A percentile compares a stretch with the other conserved stretches of the same genome.
Conservation (phyloP, 2,797 vertebrate species). For the Cyprinella venusta region DNA sequence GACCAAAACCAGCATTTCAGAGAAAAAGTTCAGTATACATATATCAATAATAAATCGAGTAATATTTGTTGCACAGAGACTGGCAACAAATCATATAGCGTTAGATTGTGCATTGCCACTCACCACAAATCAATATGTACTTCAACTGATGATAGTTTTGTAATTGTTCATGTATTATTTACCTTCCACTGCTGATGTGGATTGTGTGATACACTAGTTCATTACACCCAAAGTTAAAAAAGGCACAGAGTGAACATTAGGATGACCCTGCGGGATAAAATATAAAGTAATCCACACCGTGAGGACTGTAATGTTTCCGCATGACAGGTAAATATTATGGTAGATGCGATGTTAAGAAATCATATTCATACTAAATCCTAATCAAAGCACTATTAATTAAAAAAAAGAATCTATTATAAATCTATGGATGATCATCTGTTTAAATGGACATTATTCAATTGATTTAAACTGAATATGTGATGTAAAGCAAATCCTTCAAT, state of each 20-base stretch:
- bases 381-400: slow-evolving; percentile 1
- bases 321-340: background rate
- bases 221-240: slow-evolving; percentile 34
- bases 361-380: slow-evolving; percentile 12
- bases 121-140: background rate
- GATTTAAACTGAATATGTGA: background rate
- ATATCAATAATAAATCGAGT: background rate
- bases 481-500: background rate
- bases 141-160: background rate
- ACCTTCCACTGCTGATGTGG: background rate
- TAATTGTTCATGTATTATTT: slow-evolving; percentile 15
- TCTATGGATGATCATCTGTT: background rate
- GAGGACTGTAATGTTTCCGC: background rate
- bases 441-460: background rate
- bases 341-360: background rate
- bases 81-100: background rate
- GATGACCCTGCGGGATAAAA: background rate
- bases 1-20: background rate
- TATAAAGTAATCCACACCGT: background rate
- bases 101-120: background rate
- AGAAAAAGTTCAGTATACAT: background rate
- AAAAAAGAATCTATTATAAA: background rate
- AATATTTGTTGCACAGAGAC: background rate
- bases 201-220: background rate
- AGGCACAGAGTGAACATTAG: slow-evolving; percentile 45